Percentiles rank a stretch among this genome's conserved stretches.
Evolutionary conservation across 2,888 invertebrate species (phyloP).

Genomic region (Hyalella azteca): DNA sequence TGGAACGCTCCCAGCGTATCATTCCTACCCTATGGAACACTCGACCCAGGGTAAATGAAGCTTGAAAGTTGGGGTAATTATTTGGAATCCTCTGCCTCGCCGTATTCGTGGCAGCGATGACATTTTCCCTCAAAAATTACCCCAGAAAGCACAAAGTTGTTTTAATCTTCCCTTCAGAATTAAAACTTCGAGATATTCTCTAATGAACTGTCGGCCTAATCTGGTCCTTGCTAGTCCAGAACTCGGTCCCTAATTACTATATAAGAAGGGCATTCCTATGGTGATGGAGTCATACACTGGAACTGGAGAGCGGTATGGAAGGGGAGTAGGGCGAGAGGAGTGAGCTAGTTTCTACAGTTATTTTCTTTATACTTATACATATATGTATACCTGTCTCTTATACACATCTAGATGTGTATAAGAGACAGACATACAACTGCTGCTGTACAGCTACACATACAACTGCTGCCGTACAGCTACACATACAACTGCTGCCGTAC

Average conservation of each 20-base stretch:
- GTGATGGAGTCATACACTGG: slow-evolving; percentile 1
- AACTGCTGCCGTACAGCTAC: neutral
- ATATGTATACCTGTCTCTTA: neutral
- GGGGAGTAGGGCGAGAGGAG: too few relatives aligned
- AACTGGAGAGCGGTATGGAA: neutral
- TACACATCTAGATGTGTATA: neutral
- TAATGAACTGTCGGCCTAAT: slow-evolving; percentile 34
- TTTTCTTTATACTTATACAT: neutral
- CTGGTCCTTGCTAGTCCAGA: slow-evolving; percentile 13
- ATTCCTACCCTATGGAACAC: too few relatives aligned
- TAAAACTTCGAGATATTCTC: slow-evolving; percentile 29
- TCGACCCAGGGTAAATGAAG: too few relatives aligned
- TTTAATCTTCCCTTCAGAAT: slow-evolving; percentile 25
- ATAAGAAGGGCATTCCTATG: slow-evolving; percentile 31
- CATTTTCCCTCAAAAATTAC: slow-evolving; percentile 15
- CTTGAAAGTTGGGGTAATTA: neutral
- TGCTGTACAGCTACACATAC: neutral
- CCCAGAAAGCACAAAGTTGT: slow-evolving; percentile 31
- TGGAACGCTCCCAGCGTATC: too few relatives aligned
- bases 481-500: too few relatives aligned
- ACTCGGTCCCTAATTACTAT: slow-evolving; percentile 22
- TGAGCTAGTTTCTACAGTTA: too few relatives aligned
- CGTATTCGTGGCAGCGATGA: neutral
- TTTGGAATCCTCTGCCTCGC: neutral
- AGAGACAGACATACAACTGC: neutral